Evolutionary conservation across 2,113 vertebrate species (phyloP).

Genomic region (Pygoscelis antarcticus): DNA sequence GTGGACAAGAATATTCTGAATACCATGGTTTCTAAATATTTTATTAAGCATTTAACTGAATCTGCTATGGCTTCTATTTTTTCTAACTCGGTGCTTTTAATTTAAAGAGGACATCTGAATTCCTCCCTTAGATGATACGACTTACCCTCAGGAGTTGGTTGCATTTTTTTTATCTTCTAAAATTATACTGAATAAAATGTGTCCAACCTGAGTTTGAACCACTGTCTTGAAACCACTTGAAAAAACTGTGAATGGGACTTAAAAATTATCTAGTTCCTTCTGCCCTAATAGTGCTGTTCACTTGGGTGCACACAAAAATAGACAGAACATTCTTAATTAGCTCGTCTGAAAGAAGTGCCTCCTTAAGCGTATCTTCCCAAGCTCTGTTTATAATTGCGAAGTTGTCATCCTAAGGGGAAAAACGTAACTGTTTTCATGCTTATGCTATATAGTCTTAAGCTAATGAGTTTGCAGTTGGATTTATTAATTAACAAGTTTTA

Average conservation of each 20-base stretch:
- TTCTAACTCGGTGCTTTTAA: neutral
- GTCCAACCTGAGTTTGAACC: neutral
- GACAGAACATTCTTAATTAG: slow-evolving; percentile 27
- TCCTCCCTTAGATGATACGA: neutral
- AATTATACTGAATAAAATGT: neutral
- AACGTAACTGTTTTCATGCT: neutral
- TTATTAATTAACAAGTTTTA: slow-evolving; percentile 24
- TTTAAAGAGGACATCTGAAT: neutral
- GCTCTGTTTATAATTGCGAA: neutral
- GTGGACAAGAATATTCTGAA: neutral
- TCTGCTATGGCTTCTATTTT: neutral
- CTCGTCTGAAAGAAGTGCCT: neutral
- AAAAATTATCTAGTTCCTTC: neutral
- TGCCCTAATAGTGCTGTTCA: neutral
- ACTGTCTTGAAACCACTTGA: neutral
- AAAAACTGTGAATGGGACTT: neutral
- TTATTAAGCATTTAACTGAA: neutral
- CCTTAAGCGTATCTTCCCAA: neutral
- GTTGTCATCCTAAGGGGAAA: slow-evolving; percentile 15
- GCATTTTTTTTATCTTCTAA: neutral
- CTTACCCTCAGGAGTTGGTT: neutral
- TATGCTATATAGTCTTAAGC: neutral
- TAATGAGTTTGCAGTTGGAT: slow-evolving; percentile 22
- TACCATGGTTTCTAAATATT: neutral
- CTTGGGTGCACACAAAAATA: neutral